Evolutionary conservation across 2,888 invertebrate genomes (phyloP).

Genomic region (Drosophila neutralis): DNA sequence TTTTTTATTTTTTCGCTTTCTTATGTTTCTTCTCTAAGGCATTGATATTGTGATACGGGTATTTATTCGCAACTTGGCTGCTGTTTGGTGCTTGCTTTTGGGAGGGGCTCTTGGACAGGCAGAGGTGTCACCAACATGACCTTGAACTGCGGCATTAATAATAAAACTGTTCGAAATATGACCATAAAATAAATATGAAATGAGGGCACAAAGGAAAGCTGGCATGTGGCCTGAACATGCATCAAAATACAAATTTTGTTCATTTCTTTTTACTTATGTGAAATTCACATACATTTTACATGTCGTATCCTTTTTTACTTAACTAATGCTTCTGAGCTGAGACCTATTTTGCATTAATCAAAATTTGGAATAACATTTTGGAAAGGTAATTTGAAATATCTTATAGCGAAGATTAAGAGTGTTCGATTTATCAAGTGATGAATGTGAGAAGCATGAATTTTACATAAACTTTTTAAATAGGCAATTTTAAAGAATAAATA

Average conservation of each 20-base stretch:
- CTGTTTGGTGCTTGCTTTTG: conserved; percentile 4
- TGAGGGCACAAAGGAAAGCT: conserved; percentile 9
- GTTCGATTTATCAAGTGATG: not conserved
- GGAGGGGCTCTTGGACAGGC: conserved; percentile 19
- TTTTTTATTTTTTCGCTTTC: not conserved
- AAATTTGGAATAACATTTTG: not conserved
- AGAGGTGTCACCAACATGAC: conserved; percentile 54
- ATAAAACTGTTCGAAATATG: conserved; percentile 53
- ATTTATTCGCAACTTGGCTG: conserved; percentile 44
- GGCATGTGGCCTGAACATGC: conserved; percentile 38
- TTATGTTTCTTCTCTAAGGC: conserved; percentile 16
- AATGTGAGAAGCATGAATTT: not conserved
- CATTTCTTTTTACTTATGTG: not conserved
- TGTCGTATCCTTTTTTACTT: conserved; percentile 14
- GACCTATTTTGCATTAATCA: not conserved
- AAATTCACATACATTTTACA: too few species aligned
- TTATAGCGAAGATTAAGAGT: not conserved
- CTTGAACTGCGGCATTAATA: conserved; percentile 60
- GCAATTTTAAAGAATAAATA: not conserved
- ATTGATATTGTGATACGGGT: conserved; percentile 52
- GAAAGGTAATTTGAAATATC: not conserved
- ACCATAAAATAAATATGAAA: conserved; percentile 32
- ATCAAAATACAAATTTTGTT: conserved; percentile 51
- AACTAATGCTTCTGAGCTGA: not conserved
- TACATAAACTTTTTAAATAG: not conserved